Base-by-base conservation (phyloP, 2,888 invertebrate species). In the Pasiphila rectangulata region DNA sequence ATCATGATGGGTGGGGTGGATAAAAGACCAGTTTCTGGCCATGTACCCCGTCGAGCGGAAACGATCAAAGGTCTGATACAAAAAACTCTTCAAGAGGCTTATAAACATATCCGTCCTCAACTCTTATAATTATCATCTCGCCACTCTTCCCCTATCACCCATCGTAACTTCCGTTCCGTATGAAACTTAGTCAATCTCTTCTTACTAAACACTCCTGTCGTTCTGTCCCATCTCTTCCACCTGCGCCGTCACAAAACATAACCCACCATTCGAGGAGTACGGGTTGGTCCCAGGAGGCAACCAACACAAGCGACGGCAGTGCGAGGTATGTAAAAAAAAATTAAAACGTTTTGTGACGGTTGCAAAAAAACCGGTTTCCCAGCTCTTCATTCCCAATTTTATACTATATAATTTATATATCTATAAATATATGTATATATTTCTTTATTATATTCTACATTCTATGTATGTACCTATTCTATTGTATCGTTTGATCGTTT, bases 31-130 rank as follows among this genome's bases (percentile, higher is more conserved):
- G 29, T 36, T 46, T 10, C 37, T 51, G 3, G 36, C 61, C 5
- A 52, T 41, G 45, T 65, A 61, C 23, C 64, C 61, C 2, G 44
- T 61, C 3, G 64, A 64, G 39, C 15, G 63, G 3, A 59, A 56
- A 41, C 15, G 55, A 7, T 51, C 51, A 3, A 44, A 10, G 4
- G 30, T 60, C 0, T 66, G 63, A 63, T 63, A 63, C 41, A 59
- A 63, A 35, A 62, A 60, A 46, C 17, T 65, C 0, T 62, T 65
- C 12, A 15, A 41, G 0, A 24, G 54, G 7, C 35, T 61, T 1
- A 15, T 58, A 0, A 59, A 59, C 20, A 39, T 54, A 0, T 48
- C 46, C 4, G 41, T 58, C 0, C 9, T 53, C 0, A 58, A 61
- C 15, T 34, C 56, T 1, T 57, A 37, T 27, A 54, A n/a, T n/a